Evolutionary conservation across 1,140 invertebrate genomes (phyloP).

Genomic region (Danaus melanippus): DNA sequence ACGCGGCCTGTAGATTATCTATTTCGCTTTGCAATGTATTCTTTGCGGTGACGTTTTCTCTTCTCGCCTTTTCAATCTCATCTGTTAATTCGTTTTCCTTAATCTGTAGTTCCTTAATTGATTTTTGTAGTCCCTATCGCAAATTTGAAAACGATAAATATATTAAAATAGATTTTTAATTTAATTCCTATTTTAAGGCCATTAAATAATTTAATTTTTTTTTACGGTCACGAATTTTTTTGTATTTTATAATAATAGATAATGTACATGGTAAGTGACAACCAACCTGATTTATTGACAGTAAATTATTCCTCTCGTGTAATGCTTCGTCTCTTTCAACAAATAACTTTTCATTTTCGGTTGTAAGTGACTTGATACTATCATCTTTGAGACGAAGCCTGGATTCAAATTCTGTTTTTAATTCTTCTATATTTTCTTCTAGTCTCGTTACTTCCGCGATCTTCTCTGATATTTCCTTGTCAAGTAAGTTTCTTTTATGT

Average conservation of each 20-base stretch:
- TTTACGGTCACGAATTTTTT: too few species aligned
- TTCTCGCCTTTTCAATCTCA: conserved; percentile 24
- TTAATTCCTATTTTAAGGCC: conserved; percentile 11
- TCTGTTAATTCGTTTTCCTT: conserved; percentile 25
- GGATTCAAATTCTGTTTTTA: too few species aligned
- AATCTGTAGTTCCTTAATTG: conserved; percentile 31
- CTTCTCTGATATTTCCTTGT: conserved; percentile 22
- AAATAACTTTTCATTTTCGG: conserved; percentile 19
- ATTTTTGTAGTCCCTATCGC: conserved; percentile 45
- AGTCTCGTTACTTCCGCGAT: conserved; percentile 23
- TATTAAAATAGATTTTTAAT: background rate
- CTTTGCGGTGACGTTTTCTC: conserved; percentile 35
- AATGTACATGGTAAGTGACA: background rate
- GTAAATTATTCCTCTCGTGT: conserved; percentile 24
- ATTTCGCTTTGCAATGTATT: conserved; percentile 49
- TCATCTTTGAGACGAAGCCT: too few species aligned
- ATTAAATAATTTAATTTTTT: too few species aligned
- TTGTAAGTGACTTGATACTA: too few species aligned
- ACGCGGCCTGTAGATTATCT: conserved; percentile 52
- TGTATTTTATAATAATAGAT: too few species aligned
- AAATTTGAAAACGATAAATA: conserved; percentile 24
- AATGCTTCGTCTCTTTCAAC: conserved; percentile 29
- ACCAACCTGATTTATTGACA: conserved; percentile 51
- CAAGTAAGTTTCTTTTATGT: background rate
- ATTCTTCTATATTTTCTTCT: conserved; percentile 19